Percentiles rank a stretch among this genome's conserved stretches.
These are phyloP conservation scores for Diaperis boleti DNA, from an alignment of 2,888 invertebrate species.

Conservation along the genomic window DNA sequence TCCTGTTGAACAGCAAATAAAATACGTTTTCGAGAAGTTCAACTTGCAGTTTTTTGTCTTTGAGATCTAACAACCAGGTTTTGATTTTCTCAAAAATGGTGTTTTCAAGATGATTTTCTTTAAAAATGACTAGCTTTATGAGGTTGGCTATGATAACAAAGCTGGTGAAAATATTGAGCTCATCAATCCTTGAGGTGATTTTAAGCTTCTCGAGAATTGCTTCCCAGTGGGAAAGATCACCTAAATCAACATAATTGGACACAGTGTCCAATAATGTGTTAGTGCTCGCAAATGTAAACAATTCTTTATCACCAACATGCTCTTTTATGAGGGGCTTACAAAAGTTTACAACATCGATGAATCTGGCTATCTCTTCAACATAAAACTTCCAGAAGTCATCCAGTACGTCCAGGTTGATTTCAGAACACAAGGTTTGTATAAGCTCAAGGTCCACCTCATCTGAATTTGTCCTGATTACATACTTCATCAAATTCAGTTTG, in stretches of 20 bases:
- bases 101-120: neutral
- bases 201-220: constrained; percentile 36
- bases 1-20: constrained; percentile 74
- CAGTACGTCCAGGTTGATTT: constrained; percentile 43
- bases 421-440: constrained; percentile 44
- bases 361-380: constrained; percentile 53
- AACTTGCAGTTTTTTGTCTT: constrained; percentile 61
- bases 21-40: constrained; percentile 82
- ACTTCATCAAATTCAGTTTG: constrained; percentile 53
- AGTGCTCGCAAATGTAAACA: constrained; percentile 45
- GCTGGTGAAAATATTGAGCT: constrained; percentile 33
- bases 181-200: neutral
- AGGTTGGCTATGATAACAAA: constrained; percentile 33
- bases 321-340: constrained; percentile 48
- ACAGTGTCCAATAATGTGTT: constrained; percentile 45
- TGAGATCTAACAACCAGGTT: constrained; percentile 44
- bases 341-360: constrained; percentile 54
- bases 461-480: constrained; percentile 55
- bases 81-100: constrained; percentile 6
- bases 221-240: constrained; percentile 39
- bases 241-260: constrained; percentile 43
- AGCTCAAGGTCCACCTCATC: constrained; percentile 45
- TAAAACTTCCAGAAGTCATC: constrained; percentile 57
- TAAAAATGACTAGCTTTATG: constrained; percentile 19
- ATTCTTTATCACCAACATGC: constrained; percentile 39